A percentile compares a stretch with the other conserved stretches of the same genome.
phyloP scores from a whole-genome alignment of 2,797 vertebrate species.

The Kryptopterus vitreolus region DNA sequence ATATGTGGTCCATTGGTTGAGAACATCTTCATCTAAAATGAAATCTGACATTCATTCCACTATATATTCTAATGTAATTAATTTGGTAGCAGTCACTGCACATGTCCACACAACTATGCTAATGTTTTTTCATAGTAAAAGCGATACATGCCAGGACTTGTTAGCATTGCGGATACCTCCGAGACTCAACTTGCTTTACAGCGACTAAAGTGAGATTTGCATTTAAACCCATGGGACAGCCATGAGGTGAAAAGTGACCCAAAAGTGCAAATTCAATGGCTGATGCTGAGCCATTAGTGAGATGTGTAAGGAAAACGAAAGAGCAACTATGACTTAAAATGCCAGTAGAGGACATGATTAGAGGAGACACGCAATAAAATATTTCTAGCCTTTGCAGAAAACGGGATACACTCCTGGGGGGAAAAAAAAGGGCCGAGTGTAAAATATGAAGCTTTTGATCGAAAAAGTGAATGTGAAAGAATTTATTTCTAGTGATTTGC shows the following conservation, averaged over 20 bases:
- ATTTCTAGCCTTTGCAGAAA: neutral
- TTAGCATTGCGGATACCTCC: neutral
- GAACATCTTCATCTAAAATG: neutral
- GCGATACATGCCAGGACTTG: neutral
- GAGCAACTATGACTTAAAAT: neutral
- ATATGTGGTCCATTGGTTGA: neutral
- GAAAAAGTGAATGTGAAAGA: no score
- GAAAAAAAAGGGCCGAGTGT: no score
- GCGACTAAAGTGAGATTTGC: neutral
- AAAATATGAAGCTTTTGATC: no score
- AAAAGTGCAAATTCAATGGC: neutral
- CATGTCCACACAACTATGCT: neutral
- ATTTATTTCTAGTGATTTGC: no score
- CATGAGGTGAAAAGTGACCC: neutral
- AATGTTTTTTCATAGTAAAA: neutral
- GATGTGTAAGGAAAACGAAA: no score
- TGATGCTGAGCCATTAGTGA: neutral
- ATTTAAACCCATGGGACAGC: neutral
- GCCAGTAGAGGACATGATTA: neutral
- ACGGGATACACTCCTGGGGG: no score
- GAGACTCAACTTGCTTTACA: neutral
- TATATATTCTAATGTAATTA: neutral
- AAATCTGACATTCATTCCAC: neutral
- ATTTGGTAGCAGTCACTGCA: neutral
- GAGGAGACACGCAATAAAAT: neutral